phyloP scores from a whole-genome alignment of 2,113 vertebrate species.

The Phainopepla nitens region DNA sequence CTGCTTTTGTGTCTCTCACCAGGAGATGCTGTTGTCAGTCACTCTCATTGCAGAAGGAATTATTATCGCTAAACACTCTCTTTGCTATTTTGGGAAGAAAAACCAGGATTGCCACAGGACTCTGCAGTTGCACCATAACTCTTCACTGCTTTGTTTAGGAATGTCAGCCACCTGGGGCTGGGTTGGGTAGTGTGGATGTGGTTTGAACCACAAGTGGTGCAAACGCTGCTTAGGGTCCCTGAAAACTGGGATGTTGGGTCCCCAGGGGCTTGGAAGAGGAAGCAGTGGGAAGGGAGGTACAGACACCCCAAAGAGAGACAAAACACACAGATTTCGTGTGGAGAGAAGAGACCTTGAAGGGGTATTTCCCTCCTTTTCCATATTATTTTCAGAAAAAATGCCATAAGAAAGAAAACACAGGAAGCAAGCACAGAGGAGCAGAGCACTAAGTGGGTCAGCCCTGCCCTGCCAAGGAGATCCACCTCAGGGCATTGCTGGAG shows the following conservation, averaged over 20 bases:
- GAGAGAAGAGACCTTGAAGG: background rate
- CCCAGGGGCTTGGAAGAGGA: background rate
- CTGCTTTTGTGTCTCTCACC: accelerated
- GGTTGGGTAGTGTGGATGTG: accelerated
- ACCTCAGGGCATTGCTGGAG: background rate
- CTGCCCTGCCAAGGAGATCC: background rate
- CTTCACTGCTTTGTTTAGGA: background rate
- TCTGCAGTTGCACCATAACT: background rate
- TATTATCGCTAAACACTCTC: background rate
- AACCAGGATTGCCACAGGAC: background rate
- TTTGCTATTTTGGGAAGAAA: background rate
- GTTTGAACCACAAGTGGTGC: background rate
- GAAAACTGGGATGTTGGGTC: accelerated
- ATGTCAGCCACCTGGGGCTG: background rate
- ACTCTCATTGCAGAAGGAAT: background rate
- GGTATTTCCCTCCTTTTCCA: background rate
- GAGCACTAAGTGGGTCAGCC: accelerated
- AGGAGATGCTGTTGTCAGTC: constrained; percentile 1
- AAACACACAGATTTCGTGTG: background rate
- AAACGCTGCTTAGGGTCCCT: background rate
- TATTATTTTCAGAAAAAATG: background rate
- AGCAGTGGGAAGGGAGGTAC: background rate
- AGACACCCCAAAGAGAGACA: background rate
- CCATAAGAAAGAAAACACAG: accelerated
- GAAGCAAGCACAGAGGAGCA: background rate